Conservation (phyloP, 1,140 invertebrate species). For the Microplitis mediator region DNA sequence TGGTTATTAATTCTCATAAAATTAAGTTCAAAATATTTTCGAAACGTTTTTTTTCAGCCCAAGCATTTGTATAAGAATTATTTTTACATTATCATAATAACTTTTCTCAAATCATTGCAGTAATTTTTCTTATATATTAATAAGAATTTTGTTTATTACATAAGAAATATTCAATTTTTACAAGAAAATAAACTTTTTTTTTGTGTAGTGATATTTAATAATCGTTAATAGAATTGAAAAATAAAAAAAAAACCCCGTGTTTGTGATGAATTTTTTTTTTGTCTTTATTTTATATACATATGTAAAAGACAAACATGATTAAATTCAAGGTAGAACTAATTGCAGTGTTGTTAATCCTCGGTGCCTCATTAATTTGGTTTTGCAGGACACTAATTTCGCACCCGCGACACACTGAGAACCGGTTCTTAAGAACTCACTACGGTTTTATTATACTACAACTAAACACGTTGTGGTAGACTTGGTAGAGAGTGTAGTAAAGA, state of each 20-base stretch:
- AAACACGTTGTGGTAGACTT: background rate
- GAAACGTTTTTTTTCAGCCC: no score
- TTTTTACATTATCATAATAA: no score
- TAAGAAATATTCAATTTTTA: no score
- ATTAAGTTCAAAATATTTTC: no score
- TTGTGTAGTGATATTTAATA: no score
- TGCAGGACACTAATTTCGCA: conserved; percentile 18
- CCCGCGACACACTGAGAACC: conserved; percentile 14
- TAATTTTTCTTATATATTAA: no score
- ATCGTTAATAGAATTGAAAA: background rate
- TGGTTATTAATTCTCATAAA: no score
- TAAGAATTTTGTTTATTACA: no score
- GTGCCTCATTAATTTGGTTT: conserved; percentile 7
- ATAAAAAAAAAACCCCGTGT: background rate
- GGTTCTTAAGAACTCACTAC: conserved; percentile 9
- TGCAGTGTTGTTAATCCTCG: conserved; percentile 10
- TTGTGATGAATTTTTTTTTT: no score
- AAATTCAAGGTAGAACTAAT: conserved; percentile 13
- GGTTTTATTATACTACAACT: background rate
- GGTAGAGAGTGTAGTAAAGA: background rate
- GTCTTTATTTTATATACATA: background rate
- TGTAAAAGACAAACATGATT: conserved; percentile 3
- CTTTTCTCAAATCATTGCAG: no score
- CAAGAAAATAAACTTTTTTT: no score
- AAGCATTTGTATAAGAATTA: no score